Evolutionary conservation across 2,113 vertebrate genomes (phyloP).

Genomic region (Sapayoa aenigma): DNA sequence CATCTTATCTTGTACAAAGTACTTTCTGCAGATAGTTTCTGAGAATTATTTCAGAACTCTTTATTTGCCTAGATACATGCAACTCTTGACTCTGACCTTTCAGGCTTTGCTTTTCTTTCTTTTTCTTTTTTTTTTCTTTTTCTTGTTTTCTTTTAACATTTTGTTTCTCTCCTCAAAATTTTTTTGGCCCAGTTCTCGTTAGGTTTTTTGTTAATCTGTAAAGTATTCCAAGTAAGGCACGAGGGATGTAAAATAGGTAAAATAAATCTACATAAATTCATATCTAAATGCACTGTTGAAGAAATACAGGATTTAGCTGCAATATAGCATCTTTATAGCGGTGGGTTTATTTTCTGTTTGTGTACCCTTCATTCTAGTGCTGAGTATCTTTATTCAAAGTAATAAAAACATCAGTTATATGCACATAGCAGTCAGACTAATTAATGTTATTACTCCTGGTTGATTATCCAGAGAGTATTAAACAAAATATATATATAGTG

Average conservation of each 20-base stretch:
- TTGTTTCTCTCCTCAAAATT: background rate
- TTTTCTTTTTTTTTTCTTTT: background rate
- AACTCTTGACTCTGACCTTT: constrained; percentile 22
- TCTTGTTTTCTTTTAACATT: background rate
- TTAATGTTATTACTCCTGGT: background rate
- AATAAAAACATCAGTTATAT: background rate
- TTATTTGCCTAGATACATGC: constrained; percentile 2
- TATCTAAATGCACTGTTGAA: background rate
- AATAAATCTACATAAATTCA: background rate
- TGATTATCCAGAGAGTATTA: background rate
- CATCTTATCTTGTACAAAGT: background rate
- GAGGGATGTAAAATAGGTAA: background rate
- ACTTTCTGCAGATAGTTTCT: background rate
- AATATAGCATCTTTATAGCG: background rate
- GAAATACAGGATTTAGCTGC: background rate
- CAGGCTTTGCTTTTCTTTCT: background rate
- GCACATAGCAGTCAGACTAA: background rate
- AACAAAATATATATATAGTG: background rate
- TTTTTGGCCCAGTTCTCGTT: background rate
- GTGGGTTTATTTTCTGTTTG: background rate
- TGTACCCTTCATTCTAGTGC: background rate
- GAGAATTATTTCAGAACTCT: background rate
- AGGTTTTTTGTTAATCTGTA: background rate
- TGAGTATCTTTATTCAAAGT: background rate
- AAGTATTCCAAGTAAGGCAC: background rate